A percentile compares a stretch with the other conserved stretches of the same genome.
phyloP scores from a whole-genome alignment of 2,113 vertebrate genomes.

The Silurus asotus region DNA sequence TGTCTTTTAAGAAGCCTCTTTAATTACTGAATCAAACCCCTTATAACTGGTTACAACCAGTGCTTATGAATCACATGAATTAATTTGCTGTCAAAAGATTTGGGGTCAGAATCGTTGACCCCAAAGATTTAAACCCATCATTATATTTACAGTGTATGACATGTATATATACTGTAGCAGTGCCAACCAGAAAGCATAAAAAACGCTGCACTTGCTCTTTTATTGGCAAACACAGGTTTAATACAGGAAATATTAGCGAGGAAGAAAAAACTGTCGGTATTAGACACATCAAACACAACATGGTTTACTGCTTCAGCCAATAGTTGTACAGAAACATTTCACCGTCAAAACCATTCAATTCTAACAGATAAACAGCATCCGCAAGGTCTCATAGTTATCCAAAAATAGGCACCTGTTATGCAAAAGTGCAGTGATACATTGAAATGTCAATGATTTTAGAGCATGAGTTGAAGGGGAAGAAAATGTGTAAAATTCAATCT shows the following conservation, averaged over 20 bases:
- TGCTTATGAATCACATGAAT: neutral
- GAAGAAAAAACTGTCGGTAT: neutral
- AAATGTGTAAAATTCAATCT: neutral
- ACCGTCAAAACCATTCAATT: neutral
- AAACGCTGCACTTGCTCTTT: neutral
- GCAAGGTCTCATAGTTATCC: neutral
- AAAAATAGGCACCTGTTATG: neutral
- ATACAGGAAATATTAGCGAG: neutral
- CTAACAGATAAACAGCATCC: neutral
- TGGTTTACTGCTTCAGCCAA: too few species aligned
- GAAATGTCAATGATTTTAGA: neutral
- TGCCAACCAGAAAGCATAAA: neutral
- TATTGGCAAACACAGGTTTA: neutral
- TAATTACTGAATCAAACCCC: neutral
- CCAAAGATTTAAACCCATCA: neutral
- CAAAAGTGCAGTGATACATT: neutral
- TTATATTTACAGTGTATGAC: neutral
- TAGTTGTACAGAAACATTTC: neutral
- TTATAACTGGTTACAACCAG: neutral
- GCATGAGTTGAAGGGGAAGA: neutral
- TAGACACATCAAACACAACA: conserved; percentile 2
- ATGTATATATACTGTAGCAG: neutral
- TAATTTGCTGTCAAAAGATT: neutral
- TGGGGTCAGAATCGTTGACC: too few species aligned
- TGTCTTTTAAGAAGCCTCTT: neutral